Evolutionary conservation across 2,113 vertebrate species (phyloP), one percentile per base, ranked within the genome.

Genomic region (Caretta caretta): DNA sequence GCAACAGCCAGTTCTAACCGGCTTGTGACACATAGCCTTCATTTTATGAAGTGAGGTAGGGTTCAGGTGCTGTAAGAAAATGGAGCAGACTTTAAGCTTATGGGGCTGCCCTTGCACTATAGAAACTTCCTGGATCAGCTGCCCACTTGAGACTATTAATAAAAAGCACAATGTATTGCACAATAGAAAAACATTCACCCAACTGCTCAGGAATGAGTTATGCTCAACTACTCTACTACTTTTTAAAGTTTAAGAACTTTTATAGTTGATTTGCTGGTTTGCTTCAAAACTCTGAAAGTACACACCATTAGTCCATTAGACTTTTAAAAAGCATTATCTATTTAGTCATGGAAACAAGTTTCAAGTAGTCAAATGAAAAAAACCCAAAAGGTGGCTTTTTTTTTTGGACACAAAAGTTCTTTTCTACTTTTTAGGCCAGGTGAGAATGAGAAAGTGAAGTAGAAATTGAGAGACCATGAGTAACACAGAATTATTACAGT

Each of bases 1-100:
- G 99, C 98, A 99, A 99, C 99, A 95, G 98, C 98, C 98, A 97
- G 99, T 98, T 98, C 97, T 97, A 99, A 98, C 99, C 98, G 98
- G 99, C 99, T 98, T 98, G 97, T 98, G 98, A 99, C 98, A 99
- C 96, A 97, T 97, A 98, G 98, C 98, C 98, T 98, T 99, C 99
- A 99, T 99, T 99, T 99, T 99, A 99, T 98, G 98, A 98, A 98
- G 98, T 93, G 98, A 98, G 98, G 98, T 98, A 95, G 98, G 98
- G 98, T 98, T 99, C 99, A 99, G 99, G 99, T 99, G 98, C 96
- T 97, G 38, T 96, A 94, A 97, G 98, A 98, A 99, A 99, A 99
- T 98, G 99, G 99, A 99, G 98, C 80, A 51, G 80, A 87, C 59
- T 87, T 93, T 96, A 89, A 86, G 90, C 82, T 98, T 93, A 10